Percentiles rank a stretch among this genome's conserved stretches.
phyloP scores from a whole-genome alignment of 2,113 vertebrate genomes.

The Callaeas wilsoni region DNA sequence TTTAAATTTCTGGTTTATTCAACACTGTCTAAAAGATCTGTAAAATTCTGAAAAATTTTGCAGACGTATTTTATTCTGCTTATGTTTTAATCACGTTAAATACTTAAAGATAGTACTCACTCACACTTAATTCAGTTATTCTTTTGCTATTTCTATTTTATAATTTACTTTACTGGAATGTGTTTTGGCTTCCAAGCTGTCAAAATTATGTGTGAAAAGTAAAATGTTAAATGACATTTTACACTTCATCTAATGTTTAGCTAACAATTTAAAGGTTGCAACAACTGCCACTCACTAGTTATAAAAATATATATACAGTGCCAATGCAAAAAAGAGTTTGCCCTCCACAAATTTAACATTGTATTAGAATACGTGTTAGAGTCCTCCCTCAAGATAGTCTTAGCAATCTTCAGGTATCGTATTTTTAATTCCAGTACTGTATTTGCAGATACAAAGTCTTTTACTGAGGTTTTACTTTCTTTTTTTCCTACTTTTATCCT shows the following conservation, averaged over 20 bases:
- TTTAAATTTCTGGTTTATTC: neutral
- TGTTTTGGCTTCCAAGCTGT: neutral
- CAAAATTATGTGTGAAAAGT: neutral
- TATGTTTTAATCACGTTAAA: neutral
- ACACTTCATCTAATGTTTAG: neutral
- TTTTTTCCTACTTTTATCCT: neutral
- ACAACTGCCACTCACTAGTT: neutral
- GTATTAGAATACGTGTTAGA: neutral
- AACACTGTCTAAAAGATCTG: neutral
- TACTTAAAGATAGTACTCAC: neutral
- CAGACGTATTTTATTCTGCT: neutral
- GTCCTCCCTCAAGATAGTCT: neutral
- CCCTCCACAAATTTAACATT: neutral
- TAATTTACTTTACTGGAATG: neutral
- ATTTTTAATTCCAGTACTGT: neutral
- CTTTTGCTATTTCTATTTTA: neutral
- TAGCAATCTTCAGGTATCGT: accelerated
- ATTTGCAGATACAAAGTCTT: neutral
- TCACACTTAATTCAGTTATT: neutral
- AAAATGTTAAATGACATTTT: neutral
- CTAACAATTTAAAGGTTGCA: neutral
- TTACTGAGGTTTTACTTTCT: neutral
- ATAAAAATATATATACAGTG: neutral
- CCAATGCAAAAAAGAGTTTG: neutral
- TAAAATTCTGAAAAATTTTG: neutral